Evolutionary conservation across 2,113 vertebrate genomes (phyloP), one percentile per base, ranked within the genome.

Genomic region (Malurus alboscapulatus): DNA sequence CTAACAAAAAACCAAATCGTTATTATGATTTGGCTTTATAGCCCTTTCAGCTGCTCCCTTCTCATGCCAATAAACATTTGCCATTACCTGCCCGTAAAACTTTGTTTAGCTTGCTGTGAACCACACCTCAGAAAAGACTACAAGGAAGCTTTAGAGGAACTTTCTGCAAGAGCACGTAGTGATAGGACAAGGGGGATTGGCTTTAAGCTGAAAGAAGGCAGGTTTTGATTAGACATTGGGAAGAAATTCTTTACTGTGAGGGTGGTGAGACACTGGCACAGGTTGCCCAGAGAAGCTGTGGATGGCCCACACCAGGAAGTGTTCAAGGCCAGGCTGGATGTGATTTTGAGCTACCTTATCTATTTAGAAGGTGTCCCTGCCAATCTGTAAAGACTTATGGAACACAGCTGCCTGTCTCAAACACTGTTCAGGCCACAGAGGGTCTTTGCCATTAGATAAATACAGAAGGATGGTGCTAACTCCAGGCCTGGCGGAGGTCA

Each of bases 21-120:
- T 73, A 55, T 81, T 83, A 74, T 62, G n/a, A 68, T 77, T 92
- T 82, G n/a, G 14, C 93, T 87, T 92, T 72, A 84, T 50, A 84
- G 54, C 15, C 15, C 13, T 67, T 81, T 50, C 59, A 73, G 48
- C 63, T 90, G 44, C 38, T 76, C 61, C 80, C 84, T 84, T 53
- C 75, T 80, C 40, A 22, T 29, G 38, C 24, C 48, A 65, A 44
- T 72, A 84, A 72, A 68, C 78, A 65, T 14, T 2, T 3, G 29
- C 29, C 58, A 11, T 80, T 89, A 77, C 63, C 75, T 88, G 72
- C 17, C 17, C 9, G 8, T n/a, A 34, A 66, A 63, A 29, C 6
- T n/a, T 79, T 54, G 76, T 79, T 82, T 58, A 72, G 44, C 38
- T 65, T 7, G 3, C 18, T 5, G 7, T 83, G 84, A 94, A 45